phyloP scores from a whole-genome alignment of 2,797 vertebrate genomes.

The Acrocephalus scirpaceus region DNA sequence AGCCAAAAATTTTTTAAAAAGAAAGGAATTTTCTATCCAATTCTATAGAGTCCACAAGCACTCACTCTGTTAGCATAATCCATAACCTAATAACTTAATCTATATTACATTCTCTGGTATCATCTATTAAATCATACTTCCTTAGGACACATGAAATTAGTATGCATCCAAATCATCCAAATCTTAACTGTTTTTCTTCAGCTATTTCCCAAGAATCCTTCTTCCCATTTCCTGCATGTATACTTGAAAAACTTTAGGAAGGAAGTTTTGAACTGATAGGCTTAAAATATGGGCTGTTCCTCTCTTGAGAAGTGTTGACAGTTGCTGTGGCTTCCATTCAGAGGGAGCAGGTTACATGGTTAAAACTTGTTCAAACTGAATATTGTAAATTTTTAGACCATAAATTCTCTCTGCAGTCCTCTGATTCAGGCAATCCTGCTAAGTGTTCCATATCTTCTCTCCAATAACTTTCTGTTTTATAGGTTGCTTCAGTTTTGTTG shows the following conservation, averaged over 20 bases:
- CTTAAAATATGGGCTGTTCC: background rate
- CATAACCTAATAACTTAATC: conserved; percentile 32
- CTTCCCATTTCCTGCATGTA: background rate
- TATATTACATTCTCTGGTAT: background rate
- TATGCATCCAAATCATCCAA: background rate
- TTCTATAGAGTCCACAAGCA: background rate
- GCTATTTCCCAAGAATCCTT: background rate
- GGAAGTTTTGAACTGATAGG: background rate
- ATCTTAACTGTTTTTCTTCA: background rate
- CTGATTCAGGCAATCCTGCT: background rate
- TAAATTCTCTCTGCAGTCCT: background rate
- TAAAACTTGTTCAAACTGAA: background rate
- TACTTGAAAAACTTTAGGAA: background rate
- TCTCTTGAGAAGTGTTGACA: background rate
- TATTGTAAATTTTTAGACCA: background rate
- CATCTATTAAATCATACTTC: background rate
- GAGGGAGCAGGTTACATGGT: background rate
- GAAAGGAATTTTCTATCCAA: background rate
- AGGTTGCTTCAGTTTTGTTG: background rate
- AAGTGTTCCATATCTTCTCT: background rate
- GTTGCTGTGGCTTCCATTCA: background rate
- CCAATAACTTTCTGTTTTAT: background rate
- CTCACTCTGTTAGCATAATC: background rate
- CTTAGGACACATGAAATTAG: background rate
- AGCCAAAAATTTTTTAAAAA: rapidly evolving